phyloP scores from a whole-genome alignment of 2,797 vertebrate genomes.

The Eleutherodactylus coqui region DNA sequence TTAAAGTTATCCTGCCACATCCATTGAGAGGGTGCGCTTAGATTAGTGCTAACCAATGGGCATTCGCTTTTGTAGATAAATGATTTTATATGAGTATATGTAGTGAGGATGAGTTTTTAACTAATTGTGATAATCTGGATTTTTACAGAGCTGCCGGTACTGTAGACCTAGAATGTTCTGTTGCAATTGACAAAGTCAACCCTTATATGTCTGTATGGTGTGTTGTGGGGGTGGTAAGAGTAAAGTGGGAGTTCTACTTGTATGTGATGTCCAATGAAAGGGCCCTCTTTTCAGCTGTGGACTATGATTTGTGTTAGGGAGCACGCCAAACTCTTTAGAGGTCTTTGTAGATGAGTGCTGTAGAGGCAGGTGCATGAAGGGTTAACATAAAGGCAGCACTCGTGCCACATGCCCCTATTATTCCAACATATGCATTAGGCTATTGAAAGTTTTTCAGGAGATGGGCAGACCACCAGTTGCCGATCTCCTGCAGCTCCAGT shows the following conservation, averaged over 20 bases:
- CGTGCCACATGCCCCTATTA: slow-evolving; percentile 86
- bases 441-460: slow-evolving; percentile 84
- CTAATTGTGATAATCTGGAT: neutral
- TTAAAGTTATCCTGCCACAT: neutral
- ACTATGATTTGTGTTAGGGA: slow-evolving; percentile 26
- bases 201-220: neutral
- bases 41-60: neutral
- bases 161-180: neutral
- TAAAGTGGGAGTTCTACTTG: slow-evolving; percentile 7
- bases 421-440: slow-evolving; percentile 82
- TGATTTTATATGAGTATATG: too few species aligned
- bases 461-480: slow-evolving; percentile 88
- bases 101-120: too few species aligned
- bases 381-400: slow-evolving; percentile 81
- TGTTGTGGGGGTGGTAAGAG: neutral
- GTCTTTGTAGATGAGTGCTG: slow-evolving; percentile 65
- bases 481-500: slow-evolving; percentile 90
- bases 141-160: neutral
- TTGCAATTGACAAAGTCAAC: neutral
- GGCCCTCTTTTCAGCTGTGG: neutral
- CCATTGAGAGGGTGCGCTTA: neutral
- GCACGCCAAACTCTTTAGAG: slow-evolving; percentile 55
- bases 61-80: too few species aligned
- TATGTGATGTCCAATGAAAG: slow-evolving; percentile 15
- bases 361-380: slow-evolving; percentile 71